A percentile compares a stretch with the other conserved stretches of the same genome.
Conservation (phyloP, 1,140 invertebrate species). For the Bicyclus anynana region DNA sequence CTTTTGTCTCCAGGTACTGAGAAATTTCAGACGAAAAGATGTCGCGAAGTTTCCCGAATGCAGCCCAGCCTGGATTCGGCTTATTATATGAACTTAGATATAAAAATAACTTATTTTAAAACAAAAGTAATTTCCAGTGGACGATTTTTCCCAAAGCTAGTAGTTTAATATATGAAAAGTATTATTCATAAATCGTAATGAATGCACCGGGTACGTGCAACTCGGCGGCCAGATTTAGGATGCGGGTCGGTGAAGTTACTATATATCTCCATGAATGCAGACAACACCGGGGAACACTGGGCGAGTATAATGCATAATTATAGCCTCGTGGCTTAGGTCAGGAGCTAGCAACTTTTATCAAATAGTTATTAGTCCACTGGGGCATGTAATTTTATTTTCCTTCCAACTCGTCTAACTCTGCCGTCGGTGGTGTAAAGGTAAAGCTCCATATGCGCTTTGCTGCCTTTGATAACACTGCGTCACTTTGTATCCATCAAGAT, state of each 20-base stretch:
- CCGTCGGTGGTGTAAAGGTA: background rate
- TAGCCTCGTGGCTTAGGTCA: conserved; percentile 17
- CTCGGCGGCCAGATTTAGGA: conserved; percentile 19
- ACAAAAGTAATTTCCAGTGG: no score
- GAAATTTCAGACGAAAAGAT: no score
- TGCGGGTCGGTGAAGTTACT: conserved; percentile 12
- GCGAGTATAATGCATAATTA: conserved; percentile 26
- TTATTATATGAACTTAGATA: no score
- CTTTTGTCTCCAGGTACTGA: no score
- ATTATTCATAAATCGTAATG: conserved; percentile 9
- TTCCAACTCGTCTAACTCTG: conserved; percentile 18
- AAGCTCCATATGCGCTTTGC: no score
- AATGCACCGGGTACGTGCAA: conserved; percentile 12
- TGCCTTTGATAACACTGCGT: no score
- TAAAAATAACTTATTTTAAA: no score
- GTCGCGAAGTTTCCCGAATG: no score
- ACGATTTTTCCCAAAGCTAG: no score
- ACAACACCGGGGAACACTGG: conserved; percentile 21
- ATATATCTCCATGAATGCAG: conserved; percentile 27
- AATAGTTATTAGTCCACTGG: conserved; percentile 21
- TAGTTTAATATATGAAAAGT: conserved; percentile 11
- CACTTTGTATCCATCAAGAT: no score
- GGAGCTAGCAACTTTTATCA: conserved; percentile 22
- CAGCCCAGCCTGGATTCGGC: no score
- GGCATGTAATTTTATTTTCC: conserved; percentile 22